Evolutionary conservation across 2,888 invertebrate genomes (phyloP), one percentile per base, ranked within the genome.

Genomic region (Pteria penguin): DNA sequence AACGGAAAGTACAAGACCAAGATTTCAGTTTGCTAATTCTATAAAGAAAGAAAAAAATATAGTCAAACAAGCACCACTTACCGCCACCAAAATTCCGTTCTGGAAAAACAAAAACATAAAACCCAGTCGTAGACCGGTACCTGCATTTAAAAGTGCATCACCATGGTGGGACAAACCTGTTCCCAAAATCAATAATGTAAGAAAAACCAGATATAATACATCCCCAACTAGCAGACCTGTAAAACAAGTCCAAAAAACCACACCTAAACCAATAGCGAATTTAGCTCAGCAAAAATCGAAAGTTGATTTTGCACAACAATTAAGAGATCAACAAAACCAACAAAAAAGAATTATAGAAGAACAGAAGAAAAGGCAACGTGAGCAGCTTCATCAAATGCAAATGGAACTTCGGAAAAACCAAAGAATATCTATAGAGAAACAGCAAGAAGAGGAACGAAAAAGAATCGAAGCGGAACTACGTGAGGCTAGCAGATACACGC

Each of bases 391-490:
- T 14, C 33, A 70, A 29, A 36, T 29, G 26, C 33, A 63, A 60
- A 32, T 67, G 65, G 65, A 78, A 69, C 58, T 52, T 2, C 54
- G 68, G 54, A 58, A 63, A 31, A 76, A 63, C 26, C 57, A 67
- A 62, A 55, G 57, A 60, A 55, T 24, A 14, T 45, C 74, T 58
- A 67, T 73, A 65, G 52, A 62, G 55, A 62, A 72, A 61, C 69
- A 74, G 31, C 55, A 69, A 29, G 26, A 27, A 66, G n/a, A n/a
- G 5, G 36, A 58, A 31, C 26, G 33, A 52, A 65, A 14, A 52
- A 31, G 66, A 31, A 11, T 45, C 31, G 18, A 22, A 18, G 70
- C 63, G 29, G 65, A 33, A 60, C 27, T 33, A 45, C 60, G 66
- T 24, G 29, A 72, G 61, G 31, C 3, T 27, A 31, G 54, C 8